Base-by-base conservation (phyloP, 2,797 vertebrate genomes). In the Sandelia bainsii region DNA sequence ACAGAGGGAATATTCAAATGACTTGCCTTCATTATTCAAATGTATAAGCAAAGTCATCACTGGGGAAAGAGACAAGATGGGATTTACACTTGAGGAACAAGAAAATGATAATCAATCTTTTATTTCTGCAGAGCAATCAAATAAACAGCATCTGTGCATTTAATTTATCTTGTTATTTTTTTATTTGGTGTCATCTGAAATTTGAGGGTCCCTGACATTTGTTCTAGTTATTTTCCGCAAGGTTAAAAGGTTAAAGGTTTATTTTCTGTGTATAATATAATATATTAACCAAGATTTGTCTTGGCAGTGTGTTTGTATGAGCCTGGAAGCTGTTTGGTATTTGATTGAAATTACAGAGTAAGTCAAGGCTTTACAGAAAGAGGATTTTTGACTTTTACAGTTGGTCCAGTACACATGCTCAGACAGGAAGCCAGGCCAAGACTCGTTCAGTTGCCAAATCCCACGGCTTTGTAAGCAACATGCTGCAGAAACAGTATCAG, bases 1-100 rank as follows among this genome's bases (percentile, higher is more conserved):
- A 91, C 85, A 93, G 76, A 93, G 91, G 94, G 94, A 95, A 96
- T 96, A 95, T 94, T 95, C 83, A 94, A 96, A 94, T 95, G 68
- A 86, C 90, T 91, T 87, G 90, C 87, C 87, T 95, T 95, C 91
- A 94, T 94, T 94, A 95, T 92, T 93, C 94, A 95, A 93, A 90
- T 93, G 91, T 89, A 87, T 92, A 92, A 93, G 93, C 91, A 93
- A 93, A 94, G 87, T 94, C 93, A 93, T 93, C 91, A 89, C 80
- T 84, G 72, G 92, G 93, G 92, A 91, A 81, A 90, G 85, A 87
- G 86, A 83, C 81, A 83, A 88, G 84, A 91, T 64, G 88, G 83
- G 89, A 92, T 86, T 92, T 81, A 70, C 83, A 92, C 84, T 83
- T 83, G 62, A 92, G 90, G 90, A 92, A 81, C 79, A 68, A 52